Percentiles rank a stretch among this genome's conserved stretches.
Conservation (phyloP, 2,888 invertebrate species). For the Oscheius myriophilus region DNA sequence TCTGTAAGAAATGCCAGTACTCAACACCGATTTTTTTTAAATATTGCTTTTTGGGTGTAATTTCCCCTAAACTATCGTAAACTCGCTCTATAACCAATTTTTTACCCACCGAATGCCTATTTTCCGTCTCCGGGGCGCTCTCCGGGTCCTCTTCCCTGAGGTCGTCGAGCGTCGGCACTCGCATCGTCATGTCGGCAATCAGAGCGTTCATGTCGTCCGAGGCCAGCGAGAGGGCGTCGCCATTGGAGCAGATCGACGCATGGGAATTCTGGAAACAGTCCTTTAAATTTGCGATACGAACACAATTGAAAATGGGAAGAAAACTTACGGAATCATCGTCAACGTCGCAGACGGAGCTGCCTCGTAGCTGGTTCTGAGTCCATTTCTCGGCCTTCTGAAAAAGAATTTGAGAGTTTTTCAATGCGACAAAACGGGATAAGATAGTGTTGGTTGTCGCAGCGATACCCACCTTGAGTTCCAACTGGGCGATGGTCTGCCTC, state of each 20-base stretch:
- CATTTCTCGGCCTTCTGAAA: slow-evolving; percentile 67
- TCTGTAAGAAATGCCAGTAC: too few species aligned
- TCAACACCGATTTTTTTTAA: too few species aligned
- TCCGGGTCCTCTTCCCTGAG: slow-evolving; percentile 41
- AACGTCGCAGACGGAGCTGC: slow-evolving; percentile 61
- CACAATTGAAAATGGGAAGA: not conserved
- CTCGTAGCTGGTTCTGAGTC: slow-evolving; percentile 66
- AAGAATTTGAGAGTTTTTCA: too few species aligned
- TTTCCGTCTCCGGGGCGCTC: slow-evolving; percentile 45
- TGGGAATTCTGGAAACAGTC: slow-evolving; percentile 61
- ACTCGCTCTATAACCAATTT: too few species aligned
- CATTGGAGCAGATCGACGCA: slow-evolving; percentile 58
- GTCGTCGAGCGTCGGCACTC: slow-evolving; percentile 44
- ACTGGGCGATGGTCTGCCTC: slow-evolving; percentile 89
- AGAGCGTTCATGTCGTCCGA: slow-evolving; percentile 69
- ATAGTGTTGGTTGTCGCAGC: too few species aligned
- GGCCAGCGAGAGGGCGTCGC: slow-evolving; percentile 62
- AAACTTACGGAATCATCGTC: slow-evolving; percentile 63
- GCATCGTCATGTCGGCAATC: slow-evolving; percentile 65
- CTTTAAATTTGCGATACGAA: not conserved
- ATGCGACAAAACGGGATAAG: too few species aligned
- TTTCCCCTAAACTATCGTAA: not conserved
- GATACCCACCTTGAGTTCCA: slow-evolving; percentile 88
- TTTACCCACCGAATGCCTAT: slow-evolving; percentile 7
- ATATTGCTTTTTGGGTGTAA: too few species aligned